These are phyloP conservation scores for Nymphalis io DNA, from an alignment of 1,140 invertebrate genomes.

Conservation along the genomic window DNA sequence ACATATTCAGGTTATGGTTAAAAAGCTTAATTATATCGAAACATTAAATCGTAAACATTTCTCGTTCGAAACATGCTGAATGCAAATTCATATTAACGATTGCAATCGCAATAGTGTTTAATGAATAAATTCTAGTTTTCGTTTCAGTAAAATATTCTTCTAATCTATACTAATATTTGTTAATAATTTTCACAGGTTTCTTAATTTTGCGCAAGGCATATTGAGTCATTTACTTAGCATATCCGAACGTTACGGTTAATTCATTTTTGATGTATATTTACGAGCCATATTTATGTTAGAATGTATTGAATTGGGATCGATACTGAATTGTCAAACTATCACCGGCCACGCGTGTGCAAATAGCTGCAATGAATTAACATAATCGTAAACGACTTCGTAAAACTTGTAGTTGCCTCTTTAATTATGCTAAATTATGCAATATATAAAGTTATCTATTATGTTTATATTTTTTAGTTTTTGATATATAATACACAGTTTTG, in stretches of 20 bases:
- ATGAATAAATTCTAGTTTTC: background rate
- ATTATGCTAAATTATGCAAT: no score
- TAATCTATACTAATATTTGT: background rate
- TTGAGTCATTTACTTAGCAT: background rate
- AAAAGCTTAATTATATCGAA: no score
- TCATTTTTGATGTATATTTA: background rate
- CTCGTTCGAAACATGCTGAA: no score
- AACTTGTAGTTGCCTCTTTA: no score
- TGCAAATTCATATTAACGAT: background rate
- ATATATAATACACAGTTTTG: no score
- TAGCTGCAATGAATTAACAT: background rate
- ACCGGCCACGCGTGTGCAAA: background rate
- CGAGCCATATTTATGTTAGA: background rate
- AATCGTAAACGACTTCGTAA: background rate
- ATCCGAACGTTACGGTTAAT: background rate
- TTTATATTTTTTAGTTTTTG: no score
- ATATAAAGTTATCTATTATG: no score
- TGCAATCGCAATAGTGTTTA: background rate
- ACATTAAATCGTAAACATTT: no score
- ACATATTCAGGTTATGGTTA: no score
- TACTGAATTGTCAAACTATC: background rate
- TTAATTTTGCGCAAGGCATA: background rate
- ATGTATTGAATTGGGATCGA: slow-evolving; percentile 1
- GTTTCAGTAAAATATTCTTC: background rate
- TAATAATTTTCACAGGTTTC: background rate